Evolutionary conservation across 2,888 invertebrate species (phyloP).

Genomic region (Drosophila nigritarsus): DNA sequence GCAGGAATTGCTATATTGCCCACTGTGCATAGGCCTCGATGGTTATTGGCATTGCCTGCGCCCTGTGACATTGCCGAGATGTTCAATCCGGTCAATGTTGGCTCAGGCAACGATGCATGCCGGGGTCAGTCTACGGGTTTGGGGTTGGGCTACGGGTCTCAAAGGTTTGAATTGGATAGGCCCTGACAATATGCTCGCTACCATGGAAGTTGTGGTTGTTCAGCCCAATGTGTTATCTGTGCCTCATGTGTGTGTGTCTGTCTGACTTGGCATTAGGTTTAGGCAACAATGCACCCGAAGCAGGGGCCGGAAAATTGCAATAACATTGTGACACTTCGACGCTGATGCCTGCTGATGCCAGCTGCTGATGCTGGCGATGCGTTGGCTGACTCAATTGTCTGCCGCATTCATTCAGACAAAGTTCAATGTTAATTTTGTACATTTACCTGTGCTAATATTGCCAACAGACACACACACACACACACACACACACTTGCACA

Average conservation of each 20-base stretch:
- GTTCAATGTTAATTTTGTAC: slow-evolving; percentile 81
- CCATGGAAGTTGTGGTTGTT: slow-evolving; percentile 38
- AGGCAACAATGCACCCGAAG: slow-evolving; percentile 42
- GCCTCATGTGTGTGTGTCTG: slow-evolving; percentile 25
- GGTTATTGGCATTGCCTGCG: slow-evolving; percentile 33
- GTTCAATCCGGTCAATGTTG: slow-evolving; percentile 62
- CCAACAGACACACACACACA: slow-evolving; percentile 34
- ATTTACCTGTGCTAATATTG: slow-evolving; percentile 81
- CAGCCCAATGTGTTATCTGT: slow-evolving; percentile 53
- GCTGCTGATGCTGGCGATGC: slow-evolving; percentile 9
- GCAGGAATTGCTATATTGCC: background rate
- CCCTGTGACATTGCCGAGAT: slow-evolving; percentile 42
- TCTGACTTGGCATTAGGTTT: slow-evolving; percentile 63
- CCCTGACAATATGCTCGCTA: slow-evolving; percentile 19
- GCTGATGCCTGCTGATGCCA: slow-evolving; percentile 23
- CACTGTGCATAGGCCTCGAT: slow-evolving; percentile 27
- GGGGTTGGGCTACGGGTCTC: background rate
- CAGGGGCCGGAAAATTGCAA: slow-evolving; percentile 75
- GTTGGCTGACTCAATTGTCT: slow-evolving; percentile 36
- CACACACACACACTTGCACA: slow-evolving; percentile 1
- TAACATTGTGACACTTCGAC: slow-evolving; percentile 70
- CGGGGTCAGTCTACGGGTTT: slow-evolving; percentile 47
- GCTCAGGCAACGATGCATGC: slow-evolving; percentile 71
- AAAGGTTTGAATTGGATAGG: background rate
- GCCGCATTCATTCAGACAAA: slow-evolving; percentile 59